Percentiles rank a stretch among this genome's conserved stretches.
phyloP scores from a whole-genome alignment of 2,888 invertebrate genomes.

The Eupeodes luniger region DNA sequence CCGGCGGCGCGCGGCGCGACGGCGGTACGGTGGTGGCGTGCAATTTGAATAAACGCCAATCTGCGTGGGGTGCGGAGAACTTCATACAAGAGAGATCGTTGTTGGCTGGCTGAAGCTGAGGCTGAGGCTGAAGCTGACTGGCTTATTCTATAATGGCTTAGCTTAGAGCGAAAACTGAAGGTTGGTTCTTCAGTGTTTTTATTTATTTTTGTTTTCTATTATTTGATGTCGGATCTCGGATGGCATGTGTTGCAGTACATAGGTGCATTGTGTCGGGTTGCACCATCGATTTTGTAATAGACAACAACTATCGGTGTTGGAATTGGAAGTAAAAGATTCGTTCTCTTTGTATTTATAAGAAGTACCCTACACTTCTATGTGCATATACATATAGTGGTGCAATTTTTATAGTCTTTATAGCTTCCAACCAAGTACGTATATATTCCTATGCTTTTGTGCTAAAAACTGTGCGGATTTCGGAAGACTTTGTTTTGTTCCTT shows the following conservation, averaged over 20 bases:
- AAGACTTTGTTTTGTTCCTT: constrained; percentile 54
- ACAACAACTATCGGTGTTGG: constrained; percentile 54
- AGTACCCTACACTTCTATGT: neutral
- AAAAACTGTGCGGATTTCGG: constrained; percentile 56
- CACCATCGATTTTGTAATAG: constrained; percentile 76
- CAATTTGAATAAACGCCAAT: constrained; percentile 66
- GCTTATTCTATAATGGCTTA: constrained; percentile 38
- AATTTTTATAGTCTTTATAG: constrained; percentile 13
- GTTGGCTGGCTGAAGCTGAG: neutral
- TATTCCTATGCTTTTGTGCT: constrained; percentile 3
- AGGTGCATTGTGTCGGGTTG: constrained; percentile 69
- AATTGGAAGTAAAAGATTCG: constrained; percentile 32
- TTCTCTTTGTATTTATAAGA: constrained; percentile 12
- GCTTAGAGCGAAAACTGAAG: constrained; percentile 33
- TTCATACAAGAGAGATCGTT: constrained; percentile 13
- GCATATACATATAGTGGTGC: constrained; percentile 5
- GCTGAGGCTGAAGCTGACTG: too few species aligned
- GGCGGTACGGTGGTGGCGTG: neutral
- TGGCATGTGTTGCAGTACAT: constrained; percentile 59
- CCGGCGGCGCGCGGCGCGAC: too few species aligned
- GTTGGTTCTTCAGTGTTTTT: constrained; percentile 50
- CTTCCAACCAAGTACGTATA: constrained; percentile 1
- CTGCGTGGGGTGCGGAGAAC: constrained; percentile 60
- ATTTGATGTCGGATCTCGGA: constrained; percentile 23
- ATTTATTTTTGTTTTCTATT: constrained; percentile 8